A percentile compares a stretch with the other conserved stretches of the same genome.
phyloP scores from a whole-genome alignment of 2,888 invertebrate genomes.

The Pachycephus smyrnensis region DNA sequence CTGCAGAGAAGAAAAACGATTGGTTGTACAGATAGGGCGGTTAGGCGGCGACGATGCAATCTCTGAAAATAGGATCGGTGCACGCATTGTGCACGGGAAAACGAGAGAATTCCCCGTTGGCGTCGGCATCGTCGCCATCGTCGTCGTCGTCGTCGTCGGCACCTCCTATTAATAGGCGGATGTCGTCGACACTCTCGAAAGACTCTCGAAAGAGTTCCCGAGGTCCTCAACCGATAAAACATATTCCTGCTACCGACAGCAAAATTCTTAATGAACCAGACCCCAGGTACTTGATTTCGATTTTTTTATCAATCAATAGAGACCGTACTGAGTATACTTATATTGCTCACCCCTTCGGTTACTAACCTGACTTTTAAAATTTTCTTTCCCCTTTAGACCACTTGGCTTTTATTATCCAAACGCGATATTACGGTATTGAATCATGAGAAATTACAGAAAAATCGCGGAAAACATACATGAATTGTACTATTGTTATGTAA shows the following conservation, averaged over 20 bases:
- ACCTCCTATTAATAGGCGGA: neutral
- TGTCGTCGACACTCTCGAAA: neutral
- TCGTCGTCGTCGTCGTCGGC: neutral
- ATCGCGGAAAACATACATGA: neutral
- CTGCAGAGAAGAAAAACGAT: conserved; percentile 35
- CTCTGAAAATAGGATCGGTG: conserved; percentile 63
- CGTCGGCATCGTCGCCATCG: neutral
- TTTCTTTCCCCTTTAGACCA: neutral
- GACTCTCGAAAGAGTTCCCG: neutral
- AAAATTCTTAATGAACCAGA: neutral
- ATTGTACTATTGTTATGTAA: neutral
- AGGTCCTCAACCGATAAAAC: neutral
- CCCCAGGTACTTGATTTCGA: neutral
- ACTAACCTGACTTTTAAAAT: neutral
- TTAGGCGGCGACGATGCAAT: conserved; percentile 46
- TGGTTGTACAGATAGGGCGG: conserved; percentile 50
- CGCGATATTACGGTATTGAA: too few relatives aligned
- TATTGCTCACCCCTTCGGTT: neutral
- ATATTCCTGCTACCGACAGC: neutral
- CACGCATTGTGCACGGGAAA: conserved; percentile 26
- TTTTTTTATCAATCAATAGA: neutral
- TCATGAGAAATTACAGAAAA: neutral
- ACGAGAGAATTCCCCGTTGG: neutral
- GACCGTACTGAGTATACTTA: neutral
- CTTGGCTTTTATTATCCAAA: neutral